These are phyloP conservation scores for Bovichtus variegatus DNA, from an alignment of 2,797 vertebrate genomes.

Conservation along the genomic window DNA sequence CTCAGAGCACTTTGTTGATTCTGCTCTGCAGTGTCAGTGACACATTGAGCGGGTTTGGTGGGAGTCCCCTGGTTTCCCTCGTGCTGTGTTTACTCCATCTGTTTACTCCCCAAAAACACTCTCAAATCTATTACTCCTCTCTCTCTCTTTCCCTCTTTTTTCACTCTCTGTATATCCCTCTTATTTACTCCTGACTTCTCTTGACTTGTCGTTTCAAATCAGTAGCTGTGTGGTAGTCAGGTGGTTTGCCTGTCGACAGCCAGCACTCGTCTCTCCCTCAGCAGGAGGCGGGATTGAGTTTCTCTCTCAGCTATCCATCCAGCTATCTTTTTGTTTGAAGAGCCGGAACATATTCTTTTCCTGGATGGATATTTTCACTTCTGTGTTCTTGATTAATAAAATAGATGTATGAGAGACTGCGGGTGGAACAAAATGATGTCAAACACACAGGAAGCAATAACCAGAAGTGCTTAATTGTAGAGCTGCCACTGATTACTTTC, in stretches of 20 bases:
- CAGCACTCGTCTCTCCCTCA: slow-evolving; percentile 72
- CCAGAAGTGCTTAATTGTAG: background rate
- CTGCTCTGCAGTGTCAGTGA: slow-evolving; percentile 80
- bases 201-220: slow-evolving; percentile 83
- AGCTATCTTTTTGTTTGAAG: slow-evolving; percentile 59
- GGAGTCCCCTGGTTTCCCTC: slow-evolving; percentile 81
- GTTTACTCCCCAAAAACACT: slow-evolving; percentile 78
- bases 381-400: slow-evolving; percentile 41
- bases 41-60: slow-evolving; percentile 79
- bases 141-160: slow-evolving; percentile 57
- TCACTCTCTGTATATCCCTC: slow-evolving; percentile 69
- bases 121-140: slow-evolving; percentile 82
- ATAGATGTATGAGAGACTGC: slow-evolving; percentile 10
- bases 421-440: slow-evolving; percentile 17
- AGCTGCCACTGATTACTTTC: background rate
- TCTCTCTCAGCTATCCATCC: slow-evolving; percentile 68
- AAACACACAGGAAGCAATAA: background rate
- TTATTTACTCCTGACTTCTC: slow-evolving; percentile 80
- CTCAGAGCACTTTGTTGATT: slow-evolving; percentile 82
- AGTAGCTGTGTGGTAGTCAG: slow-evolving; percentile 72
- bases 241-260: slow-evolving; percentile 72
- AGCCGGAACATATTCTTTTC: slow-evolving; percentile 47
- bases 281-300: slow-evolving; percentile 78
- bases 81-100: slow-evolving; percentile 84
- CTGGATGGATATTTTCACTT: slow-evolving; percentile 33